phyloP scores from a whole-genome alignment of 53 echinoderm and acorn worm species.

The Zoroaster sp. region DNA sequence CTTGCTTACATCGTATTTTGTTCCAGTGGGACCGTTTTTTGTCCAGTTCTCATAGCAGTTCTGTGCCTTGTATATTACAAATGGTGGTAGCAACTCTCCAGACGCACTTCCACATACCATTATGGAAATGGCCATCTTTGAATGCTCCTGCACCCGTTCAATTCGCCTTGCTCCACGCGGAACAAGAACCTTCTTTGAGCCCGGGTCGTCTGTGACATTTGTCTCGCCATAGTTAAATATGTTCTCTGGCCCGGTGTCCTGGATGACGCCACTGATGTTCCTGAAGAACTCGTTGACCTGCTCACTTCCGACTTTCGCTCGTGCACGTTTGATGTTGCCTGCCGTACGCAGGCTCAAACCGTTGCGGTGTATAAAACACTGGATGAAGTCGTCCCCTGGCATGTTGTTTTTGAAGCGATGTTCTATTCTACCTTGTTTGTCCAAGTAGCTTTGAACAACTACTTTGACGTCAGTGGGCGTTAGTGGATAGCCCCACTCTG shows the following conservation, averaged over 20 bases:
- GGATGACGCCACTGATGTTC: too few relatives aligned
- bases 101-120: conserved; percentile 47
- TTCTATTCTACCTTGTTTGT: neutral
- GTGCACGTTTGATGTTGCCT: neutral
- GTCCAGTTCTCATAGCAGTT: conserved; percentile 51
- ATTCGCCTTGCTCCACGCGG: neutral
- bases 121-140: conserved; percentile 50
- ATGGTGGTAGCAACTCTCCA: conserved; percentile 34
- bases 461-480: neutral
- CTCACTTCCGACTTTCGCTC: neutral
- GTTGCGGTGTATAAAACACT: neutral
- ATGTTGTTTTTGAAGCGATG: neutral
- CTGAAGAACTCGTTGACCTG: too few relatives aligned
- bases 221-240: conserved; percentile 18
- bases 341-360: neutral
- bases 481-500: neutral
- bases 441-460: neutral
- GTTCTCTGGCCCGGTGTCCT: neutral
- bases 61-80: conserved; percentile 33
- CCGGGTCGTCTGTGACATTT: conserved; percentile 17
- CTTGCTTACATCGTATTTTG: neutral
- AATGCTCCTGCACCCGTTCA: neutral
- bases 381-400: neutral
- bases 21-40: neutral
- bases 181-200: neutral